These are phyloP conservation scores for Lepus oiostolus DNA, from an alignment of 2,797 vertebrate genomes.

Conservation along the genomic window DNA sequence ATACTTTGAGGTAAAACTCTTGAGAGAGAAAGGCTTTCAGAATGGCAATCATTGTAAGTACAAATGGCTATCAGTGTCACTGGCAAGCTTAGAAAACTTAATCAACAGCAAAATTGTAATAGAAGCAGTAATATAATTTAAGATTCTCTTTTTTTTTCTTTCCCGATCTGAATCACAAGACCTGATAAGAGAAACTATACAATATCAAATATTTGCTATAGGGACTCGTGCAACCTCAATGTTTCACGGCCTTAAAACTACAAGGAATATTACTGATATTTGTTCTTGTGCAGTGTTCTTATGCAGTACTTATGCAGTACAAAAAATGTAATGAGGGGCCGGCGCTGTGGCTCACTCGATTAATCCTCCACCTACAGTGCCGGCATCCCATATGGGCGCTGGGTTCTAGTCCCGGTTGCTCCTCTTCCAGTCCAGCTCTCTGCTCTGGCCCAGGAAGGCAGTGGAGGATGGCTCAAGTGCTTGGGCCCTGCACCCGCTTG, in stretches of 20 bases:
- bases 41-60: neutral
- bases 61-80: neutral
- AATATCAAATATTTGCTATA: neutral
- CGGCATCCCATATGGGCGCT: no score
- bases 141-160: constrained; percentile 5
- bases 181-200: neutral
- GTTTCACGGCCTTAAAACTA: neutral
- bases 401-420: no score
- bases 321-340: no score
- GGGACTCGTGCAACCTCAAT: neutral
- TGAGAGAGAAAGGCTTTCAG: neutral
- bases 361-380: no score
- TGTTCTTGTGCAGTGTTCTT: neutral
- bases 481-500: accelerated
- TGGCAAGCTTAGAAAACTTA: neutral
- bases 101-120: neutral
- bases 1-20: neutral
- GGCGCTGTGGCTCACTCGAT: no score
- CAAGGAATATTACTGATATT: neutral
- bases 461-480: no score
- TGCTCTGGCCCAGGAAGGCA: no score
- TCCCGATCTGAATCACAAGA: neutral
- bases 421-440: no score
- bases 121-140: neutral
- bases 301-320: no score